phyloP scores from a whole-genome alignment of 53 echinoderm and acorn worm species.

The Echinarachnius parma region DNA sequence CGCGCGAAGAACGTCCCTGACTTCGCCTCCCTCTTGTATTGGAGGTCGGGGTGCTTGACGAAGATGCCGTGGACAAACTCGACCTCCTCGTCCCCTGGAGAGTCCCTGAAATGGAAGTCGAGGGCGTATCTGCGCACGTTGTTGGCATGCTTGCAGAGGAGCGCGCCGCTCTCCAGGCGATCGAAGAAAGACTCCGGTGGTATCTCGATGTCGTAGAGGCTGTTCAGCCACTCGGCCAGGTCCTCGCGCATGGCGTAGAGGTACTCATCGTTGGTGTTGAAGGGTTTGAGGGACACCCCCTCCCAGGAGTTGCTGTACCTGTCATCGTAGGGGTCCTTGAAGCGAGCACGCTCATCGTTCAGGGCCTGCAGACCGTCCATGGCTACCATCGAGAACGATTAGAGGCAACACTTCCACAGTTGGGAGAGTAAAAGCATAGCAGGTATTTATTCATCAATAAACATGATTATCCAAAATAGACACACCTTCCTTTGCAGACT shows the following conservation, averaged over 20 bases:
- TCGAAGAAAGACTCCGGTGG: conserved; percentile 89
- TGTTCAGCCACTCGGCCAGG: conserved; percentile 92
- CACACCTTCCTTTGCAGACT: no score
- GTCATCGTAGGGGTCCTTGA: conserved; percentile 68
- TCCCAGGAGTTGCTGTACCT: conserved; percentile 83
- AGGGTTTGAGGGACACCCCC: conserved; percentile 75
- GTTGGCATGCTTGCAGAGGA: conserved; percentile 95
- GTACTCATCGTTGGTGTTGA: conserved; percentile 86
- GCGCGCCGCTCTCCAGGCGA: conserved; percentile 79
- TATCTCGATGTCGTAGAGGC: conserved; percentile 72
- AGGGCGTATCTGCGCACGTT: conserved; percentile 64
- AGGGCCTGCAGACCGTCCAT: conserved; percentile 53
- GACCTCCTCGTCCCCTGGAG: conserved; percentile 40
- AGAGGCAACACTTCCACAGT: no score
- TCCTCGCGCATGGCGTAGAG: conserved; percentile 98
- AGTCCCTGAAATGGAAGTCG: conserved; percentile 59
- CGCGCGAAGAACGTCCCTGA: conserved; percentile 90
- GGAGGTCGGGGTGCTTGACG: conserved; percentile 70
- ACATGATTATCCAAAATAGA: no score
- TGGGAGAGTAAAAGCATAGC: no score
- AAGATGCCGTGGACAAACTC: conserved; percentile 44
- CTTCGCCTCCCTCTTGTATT: conserved; percentile 62
- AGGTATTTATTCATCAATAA: no score
- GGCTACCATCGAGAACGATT: conserved; percentile 55
- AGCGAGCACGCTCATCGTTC: conserved; percentile 49